Evolutionary conservation across 1,140 invertebrate species (phyloP), one percentile per base, ranked within the genome.

Genomic region (Monochamus saltuarius): DNA sequence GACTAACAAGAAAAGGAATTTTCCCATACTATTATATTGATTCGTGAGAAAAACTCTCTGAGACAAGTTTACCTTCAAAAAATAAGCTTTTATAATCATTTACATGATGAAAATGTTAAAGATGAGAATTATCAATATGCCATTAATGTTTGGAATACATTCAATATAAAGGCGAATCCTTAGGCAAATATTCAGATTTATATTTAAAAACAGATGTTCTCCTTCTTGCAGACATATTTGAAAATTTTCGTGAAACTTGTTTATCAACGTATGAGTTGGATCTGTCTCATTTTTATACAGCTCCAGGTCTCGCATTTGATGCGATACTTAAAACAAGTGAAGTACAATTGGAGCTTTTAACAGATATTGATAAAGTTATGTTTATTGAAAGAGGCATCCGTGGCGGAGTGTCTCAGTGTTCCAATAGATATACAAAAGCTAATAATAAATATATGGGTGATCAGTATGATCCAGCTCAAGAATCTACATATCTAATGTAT

Each of bases 61-160:
- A 29, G 6, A 29, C 6, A 29, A 29, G 22, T 29, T 29, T 29
- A 29, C 52, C 36, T 9, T 16, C 34, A n/a, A 8, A 39, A 29
- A 56, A 19, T 29, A 3, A 22, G 38, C 74, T 69, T 72, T 73
- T 53, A 29, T 29, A 29, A 6, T 29, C 22, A 29, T n/a, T 68
- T 75, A 59, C 50, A 77, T 10, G 76, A 77, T 68, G 62, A 62
- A 74, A 64, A 66, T 74, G 8, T 54, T 69, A 39, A 51, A 73
- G 70, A 56, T 75, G 49, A 74, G 69, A 59, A 56, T 37, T 40
- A 79, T 76, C 8, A 51, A 68, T 57, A 64, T 77, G 37, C 54
- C 76, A 4, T 13, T 14, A 51, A 56, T 19, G 78, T 79, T 10
- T 83, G 81, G 63, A 81, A 82, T 69, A 62, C 66, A 45, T 79